These are phyloP conservation scores for Anadara kagoshimensis DNA, from an alignment of 1,140 invertebrate genomes.

Conservation along the genomic window DNA sequence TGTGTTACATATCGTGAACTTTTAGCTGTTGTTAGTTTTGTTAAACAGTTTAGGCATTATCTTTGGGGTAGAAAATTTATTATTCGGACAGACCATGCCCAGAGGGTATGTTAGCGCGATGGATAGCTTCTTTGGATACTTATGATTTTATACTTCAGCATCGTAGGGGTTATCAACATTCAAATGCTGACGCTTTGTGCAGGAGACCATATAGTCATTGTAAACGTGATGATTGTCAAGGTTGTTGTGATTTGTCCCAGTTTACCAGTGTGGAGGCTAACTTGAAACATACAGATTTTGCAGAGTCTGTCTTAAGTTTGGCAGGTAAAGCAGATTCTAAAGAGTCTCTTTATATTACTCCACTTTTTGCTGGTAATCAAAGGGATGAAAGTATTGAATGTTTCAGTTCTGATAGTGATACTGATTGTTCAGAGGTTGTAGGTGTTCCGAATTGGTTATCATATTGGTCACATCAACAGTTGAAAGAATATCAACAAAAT, in stretches of 20 bases:
- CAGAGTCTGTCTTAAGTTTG: too few relatives aligned
- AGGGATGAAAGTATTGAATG: too few relatives aligned
- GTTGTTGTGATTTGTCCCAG: not conserved
- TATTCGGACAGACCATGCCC: slow-evolving; percentile 12
- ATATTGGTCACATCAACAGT: not conserved
- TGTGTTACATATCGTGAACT: slow-evolving; percentile 13
- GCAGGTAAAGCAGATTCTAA: too few relatives aligned
- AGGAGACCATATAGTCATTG: not conserved
- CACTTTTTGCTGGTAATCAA: too few relatives aligned
- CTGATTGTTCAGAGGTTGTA: not conserved
- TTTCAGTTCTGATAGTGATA: not conserved
- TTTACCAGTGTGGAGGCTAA: not conserved
- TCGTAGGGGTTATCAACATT: slow-evolving; percentile 1
- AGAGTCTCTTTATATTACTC: too few relatives aligned
- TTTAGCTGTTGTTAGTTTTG: slow-evolving; percentile 13
- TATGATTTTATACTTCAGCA: slow-evolving; percentile 22
- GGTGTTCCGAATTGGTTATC: slow-evolving; percentile 1
- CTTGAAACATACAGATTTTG: too few relatives aligned
- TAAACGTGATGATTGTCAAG: not conserved
- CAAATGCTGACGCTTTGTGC: slow-evolving; percentile 12
- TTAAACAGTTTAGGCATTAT: slow-evolving; percentile 31
- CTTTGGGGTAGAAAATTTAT: slow-evolving; percentile 13
- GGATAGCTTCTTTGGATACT: not conserved
- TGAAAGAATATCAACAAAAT: not conserved
- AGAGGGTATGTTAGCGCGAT: slow-evolving; percentile 12